A percentile compares a stretch with the other conserved stretches of the same genome.
These are phyloP conservation scores for Mallotus villosus DNA, from an alignment of 2,797 vertebrate genomes.

Conservation along the genomic window DNA sequence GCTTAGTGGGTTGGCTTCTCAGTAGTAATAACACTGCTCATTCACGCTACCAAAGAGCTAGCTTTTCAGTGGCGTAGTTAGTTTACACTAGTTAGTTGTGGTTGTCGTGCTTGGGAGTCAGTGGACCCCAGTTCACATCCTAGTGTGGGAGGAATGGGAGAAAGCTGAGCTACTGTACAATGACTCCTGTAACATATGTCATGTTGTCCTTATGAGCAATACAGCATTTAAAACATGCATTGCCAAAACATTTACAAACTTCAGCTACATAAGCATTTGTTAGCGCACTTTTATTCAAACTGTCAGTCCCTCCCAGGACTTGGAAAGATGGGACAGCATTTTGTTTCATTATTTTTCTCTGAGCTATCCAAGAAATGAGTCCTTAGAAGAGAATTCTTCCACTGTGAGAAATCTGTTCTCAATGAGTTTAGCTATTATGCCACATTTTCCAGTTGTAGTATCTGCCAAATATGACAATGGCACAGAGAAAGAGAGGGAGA, in stretches of 20 bases:
- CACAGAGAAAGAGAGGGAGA: conserved; percentile 4
- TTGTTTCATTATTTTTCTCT: not conserved
- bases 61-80: no score
- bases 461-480: conserved; percentile 27
- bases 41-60: no score
- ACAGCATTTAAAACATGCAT: not conserved
- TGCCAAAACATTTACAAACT: not conserved
- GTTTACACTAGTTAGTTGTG: no score
- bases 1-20: no score
- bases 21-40: no score
- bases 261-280: not conserved
- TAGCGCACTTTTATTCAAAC: not conserved
- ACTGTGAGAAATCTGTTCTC: conserved; percentile 13
- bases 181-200: no score
- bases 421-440: conserved; percentile 23
- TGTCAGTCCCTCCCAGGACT: not conserved
- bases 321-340: no score
- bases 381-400: conserved; percentile 24
- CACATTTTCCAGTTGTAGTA: conserved; percentile 2
- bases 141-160: no score
- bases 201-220: not conserved
- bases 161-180: no score
- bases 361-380: conserved; percentile 19
- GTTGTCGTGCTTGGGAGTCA: no score
- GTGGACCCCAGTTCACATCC: no score